phyloP scores from a whole-genome alignment of 2,888 invertebrate species.

The Euphydryas editha region DNA sequence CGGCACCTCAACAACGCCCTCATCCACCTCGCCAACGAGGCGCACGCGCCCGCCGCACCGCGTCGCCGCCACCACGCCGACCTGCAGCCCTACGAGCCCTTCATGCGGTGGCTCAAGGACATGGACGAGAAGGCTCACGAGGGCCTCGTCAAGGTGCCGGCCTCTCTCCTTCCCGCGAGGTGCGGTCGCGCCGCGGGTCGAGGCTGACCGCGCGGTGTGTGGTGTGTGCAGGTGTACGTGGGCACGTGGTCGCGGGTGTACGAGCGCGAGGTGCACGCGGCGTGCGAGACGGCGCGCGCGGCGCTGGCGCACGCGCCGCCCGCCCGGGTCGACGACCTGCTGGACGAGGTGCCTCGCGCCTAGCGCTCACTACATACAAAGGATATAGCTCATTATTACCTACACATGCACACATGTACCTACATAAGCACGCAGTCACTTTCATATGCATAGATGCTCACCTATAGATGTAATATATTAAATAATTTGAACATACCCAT shows the following conservation, averaged over 20 bases:
- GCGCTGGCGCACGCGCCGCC: constrained; percentile 51
- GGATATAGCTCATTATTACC: too few relatives aligned
- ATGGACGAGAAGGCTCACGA: constrained; percentile 93
- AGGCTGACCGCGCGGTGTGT: neutral
- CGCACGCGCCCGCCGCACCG: constrained; percentile 70
- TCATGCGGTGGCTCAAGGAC: constrained; percentile 96
- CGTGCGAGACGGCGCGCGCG: constrained; percentile 90
- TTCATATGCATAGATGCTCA: too few relatives aligned
- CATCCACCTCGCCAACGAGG: constrained; percentile 92
- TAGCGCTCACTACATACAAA: too few relatives aligned
- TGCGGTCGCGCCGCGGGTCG: neutral
- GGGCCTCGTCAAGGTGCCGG: constrained; percentile 87
- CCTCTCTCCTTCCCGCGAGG: neutral
- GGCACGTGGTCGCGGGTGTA: constrained; percentile 93
- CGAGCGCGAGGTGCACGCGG: constrained; percentile 91
- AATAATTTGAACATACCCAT: too few relatives aligned
- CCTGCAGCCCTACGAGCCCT: constrained; percentile 92
- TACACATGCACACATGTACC: too few relatives aligned
- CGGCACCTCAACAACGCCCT: constrained; percentile 97
- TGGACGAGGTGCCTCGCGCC: constrained; percentile 52
- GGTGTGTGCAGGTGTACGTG: constrained; percentile 85
- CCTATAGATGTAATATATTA: too few relatives aligned
- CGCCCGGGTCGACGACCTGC: constrained; percentile 54
- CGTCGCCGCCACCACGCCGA: constrained; percentile 89
- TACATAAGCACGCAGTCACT: too few relatives aligned